Evolutionary conservation across 2,888 invertebrate genomes (phyloP).

Genomic region (Apamea sordens): DNA sequence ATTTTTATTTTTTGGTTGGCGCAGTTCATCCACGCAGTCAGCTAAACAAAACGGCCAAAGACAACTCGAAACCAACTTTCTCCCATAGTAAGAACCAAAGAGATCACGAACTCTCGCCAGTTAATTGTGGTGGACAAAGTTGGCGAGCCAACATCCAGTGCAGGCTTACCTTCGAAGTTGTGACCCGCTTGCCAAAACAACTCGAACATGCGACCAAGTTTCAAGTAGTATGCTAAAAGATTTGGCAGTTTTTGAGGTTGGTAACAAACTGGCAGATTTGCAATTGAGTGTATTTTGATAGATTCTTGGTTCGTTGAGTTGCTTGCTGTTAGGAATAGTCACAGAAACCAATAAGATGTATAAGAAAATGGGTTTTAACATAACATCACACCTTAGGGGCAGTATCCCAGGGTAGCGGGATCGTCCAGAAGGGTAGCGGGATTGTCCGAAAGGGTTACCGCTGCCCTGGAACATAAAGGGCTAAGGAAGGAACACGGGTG

Average conservation of each 20-base stretch:
- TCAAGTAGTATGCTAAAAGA: slow-evolving; percentile 15
- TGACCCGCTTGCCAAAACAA: slow-evolving; percentile 54
- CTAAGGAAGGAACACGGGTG: too few relatives aligned
- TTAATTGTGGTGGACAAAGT: slow-evolving; percentile 68
- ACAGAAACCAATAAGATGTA: too few relatives aligned
- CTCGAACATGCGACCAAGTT: slow-evolving; percentile 30
- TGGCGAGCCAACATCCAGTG: slow-evolving; percentile 59
- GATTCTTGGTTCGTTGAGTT: neutral
- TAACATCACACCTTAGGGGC: too few relatives aligned
- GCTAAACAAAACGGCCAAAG: neutral
- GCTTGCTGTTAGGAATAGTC: too few relatives aligned
- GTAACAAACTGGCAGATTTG: neutral
- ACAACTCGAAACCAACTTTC: slow-evolving; percentile 23
- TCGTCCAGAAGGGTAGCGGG: too few relatives aligned
- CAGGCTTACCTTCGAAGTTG: slow-evolving; percentile 58
- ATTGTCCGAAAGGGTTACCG: too few relatives aligned
- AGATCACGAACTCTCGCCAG: slow-evolving; percentile 64
- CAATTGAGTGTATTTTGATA: neutral
- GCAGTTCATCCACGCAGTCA: too few relatives aligned
- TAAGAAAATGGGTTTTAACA: too few relatives aligned
- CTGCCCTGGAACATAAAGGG: too few relatives aligned
- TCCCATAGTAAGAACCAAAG: slow-evolving; percentile 51
- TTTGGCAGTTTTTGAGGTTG: neutral
- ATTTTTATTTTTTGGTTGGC: neutral
- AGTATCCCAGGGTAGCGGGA: too few relatives aligned